Evolutionary conservation across 1,140 invertebrate species (phyloP).

Genomic region (Pseudoatta argentina): DNA sequence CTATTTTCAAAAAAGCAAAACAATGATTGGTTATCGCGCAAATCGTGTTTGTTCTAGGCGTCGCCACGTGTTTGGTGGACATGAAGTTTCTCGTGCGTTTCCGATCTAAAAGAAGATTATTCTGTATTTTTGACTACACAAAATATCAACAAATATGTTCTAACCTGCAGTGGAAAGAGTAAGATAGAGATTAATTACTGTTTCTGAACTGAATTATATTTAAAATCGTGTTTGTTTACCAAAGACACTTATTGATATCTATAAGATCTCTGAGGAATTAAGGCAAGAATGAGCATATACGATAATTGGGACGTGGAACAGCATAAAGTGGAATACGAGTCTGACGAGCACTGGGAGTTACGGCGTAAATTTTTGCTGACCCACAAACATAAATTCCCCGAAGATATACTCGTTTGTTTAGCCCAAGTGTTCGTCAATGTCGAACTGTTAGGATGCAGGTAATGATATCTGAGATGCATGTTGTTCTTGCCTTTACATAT

Average conservation of each 20-base stretch:
- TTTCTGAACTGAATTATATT: not conserved
- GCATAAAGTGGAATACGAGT: constrained; percentile 91
- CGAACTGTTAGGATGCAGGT: constrained; percentile 94
- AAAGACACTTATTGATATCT: not conserved
- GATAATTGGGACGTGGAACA: constrained; percentile 87
- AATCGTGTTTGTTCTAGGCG: not conserved
- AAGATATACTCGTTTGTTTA: constrained; percentile 92
- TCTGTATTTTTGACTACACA: not conserved
- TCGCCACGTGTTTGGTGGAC: not conserved
- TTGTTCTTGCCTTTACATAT: not conserved
- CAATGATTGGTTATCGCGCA: not conserved
- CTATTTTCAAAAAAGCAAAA: not conserved
- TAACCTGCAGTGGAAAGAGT: too few relatives aligned
- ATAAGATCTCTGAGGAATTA: not conserved
- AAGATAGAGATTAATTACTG: not conserved
- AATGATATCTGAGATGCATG: constrained; percentile 36
- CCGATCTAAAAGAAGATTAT: not conserved
- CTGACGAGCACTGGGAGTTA: constrained; percentile 94
- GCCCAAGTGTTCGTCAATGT: constrained; percentile 94
- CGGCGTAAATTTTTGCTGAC: constrained; percentile 91
- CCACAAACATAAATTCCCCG: constrained; percentile 91
- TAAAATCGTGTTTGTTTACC: not conserved
- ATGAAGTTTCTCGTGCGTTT: not conserved
- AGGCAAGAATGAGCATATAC: constrained; percentile 49
- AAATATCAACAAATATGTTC: not conserved